phyloP scores from a whole-genome alignment of 2,888 invertebrate genomes.

The Drosophila fungiperda region DNA sequence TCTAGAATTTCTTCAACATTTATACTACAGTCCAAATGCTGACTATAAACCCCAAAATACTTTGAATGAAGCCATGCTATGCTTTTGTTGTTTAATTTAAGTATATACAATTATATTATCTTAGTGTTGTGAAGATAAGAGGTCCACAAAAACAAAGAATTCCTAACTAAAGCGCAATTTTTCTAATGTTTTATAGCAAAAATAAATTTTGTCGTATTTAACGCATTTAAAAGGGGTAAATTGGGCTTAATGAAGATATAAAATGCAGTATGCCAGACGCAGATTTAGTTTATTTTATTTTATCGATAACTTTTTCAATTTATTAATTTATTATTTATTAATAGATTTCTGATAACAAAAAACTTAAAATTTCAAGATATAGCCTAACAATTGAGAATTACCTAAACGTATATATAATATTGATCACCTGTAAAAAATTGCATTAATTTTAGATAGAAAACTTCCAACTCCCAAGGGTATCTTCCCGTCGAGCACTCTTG shows the following conservation, averaged over 20 bases:
- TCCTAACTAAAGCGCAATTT: background rate
- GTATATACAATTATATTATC: slow-evolving; percentile 25
- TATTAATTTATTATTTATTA: no score
- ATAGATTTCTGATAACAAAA: background rate
- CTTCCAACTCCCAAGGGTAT: background rate
- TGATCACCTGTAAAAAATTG: background rate
- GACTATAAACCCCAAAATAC: slow-evolving; percentile 14
- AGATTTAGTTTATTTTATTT: background rate
- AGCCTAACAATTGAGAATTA: background rate
- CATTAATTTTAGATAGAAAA: background rate
- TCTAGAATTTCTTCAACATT: slow-evolving; percentile 40
- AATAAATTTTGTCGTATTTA: slow-evolving; percentile 10
- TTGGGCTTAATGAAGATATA: background rate
- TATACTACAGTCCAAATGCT: slow-evolving; percentile 27
- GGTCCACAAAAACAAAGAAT: background rate
- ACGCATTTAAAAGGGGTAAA: background rate
- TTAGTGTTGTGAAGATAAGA: slow-evolving; percentile 20
- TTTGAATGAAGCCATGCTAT: slow-evolving; percentile 10
- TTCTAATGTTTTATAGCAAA: background rate
- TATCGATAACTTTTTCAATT: background rate
- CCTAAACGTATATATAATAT: background rate
- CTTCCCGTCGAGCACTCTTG: background rate
- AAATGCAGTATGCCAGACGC: background rate
- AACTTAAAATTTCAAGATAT: background rate
- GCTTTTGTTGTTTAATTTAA: slow-evolving; percentile 8